These are phyloP conservation scores for Philopedon plagiatum DNA, from an alignment of 2,888 invertebrate genomes.

Conservation along the genomic window DNA sequence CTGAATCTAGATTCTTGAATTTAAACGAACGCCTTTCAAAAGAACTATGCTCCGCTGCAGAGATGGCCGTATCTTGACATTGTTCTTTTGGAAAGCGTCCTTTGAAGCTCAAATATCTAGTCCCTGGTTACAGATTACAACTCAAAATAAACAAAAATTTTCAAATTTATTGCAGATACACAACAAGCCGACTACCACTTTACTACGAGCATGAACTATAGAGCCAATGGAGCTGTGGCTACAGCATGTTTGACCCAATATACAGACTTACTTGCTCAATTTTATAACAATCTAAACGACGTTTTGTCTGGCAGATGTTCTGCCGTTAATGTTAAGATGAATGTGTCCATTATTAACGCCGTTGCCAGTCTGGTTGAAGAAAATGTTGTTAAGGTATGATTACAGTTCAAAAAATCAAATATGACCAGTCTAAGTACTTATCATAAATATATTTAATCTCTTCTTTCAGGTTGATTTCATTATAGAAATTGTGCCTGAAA, in stretches of 20 bases:
- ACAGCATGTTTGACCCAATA: constrained; percentile 88
- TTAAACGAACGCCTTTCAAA: too few species aligned
- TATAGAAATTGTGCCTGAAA: constrained; percentile 87
- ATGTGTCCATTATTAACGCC: constrained; percentile 90
- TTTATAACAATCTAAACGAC: constrained; percentile 84
- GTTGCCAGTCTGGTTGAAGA: constrained; percentile 86
- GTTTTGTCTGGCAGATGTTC: constrained; percentile 93
- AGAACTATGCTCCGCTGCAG: too few species aligned
- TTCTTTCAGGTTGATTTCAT: constrained; percentile 81
- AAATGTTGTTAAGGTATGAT: constrained; percentile 80
- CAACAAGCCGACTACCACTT: constrained; percentile 96
- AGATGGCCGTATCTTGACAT: too few species aligned
- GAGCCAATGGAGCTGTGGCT: constrained; percentile 92
- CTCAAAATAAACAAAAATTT: background rate
- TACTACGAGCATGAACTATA: constrained; percentile 86
- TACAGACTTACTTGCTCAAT: constrained; percentile 85
- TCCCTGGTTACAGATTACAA: too few species aligned
- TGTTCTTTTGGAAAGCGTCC: too few species aligned
- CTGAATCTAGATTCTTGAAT: too few species aligned
- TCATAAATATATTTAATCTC: too few species aligned
- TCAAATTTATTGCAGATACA: constrained; percentile 75
- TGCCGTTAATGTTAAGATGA: constrained; percentile 94
- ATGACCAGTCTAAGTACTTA: too few species aligned
- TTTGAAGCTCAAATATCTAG: background rate
- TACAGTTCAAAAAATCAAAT: too few species aligned